Conservation (phyloP, 1,140 invertebrate species). For the Bombus turneri region DNA sequence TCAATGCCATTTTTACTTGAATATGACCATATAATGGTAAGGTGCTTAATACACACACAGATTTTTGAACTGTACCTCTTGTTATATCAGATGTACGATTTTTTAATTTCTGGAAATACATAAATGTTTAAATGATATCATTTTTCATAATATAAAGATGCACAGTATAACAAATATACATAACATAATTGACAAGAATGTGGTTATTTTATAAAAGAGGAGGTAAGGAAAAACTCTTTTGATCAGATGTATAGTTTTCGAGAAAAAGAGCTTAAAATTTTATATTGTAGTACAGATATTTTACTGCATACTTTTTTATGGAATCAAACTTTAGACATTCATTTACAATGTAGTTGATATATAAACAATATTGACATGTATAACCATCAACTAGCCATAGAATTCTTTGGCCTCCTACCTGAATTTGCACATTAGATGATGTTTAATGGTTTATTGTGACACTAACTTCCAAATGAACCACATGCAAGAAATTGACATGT, state of each 20-base stretch:
- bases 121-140: neutral
- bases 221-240: neutral
- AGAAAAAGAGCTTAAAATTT: neutral
- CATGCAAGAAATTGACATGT: neutral
- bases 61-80: slow-evolving; percentile 96
- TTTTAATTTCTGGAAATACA: slow-evolving; percentile 89
- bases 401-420: neutral
- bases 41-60: slow-evolving; percentile 94
- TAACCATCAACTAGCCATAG: neutral
- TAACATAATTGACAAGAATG: neutral
- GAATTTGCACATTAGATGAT: neutral
- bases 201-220: neutral
- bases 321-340: neutral
- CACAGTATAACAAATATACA: neutral
- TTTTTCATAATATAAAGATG: neutral
- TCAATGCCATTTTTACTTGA: slow-evolving; percentile 97
- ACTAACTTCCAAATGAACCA: neutral
- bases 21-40: slow-evolving; percentile 95
- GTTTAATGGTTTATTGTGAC: neutral
- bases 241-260: neutral
- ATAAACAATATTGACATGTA: neutral
- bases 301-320: neutral
- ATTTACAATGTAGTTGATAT: neutral
- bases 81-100: slow-evolving; percentile 99
- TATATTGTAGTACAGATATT: neutral